Evolutionary conservation across 1,140 invertebrate species (phyloP).

Genomic region (Platorchestia sp.): DNA sequence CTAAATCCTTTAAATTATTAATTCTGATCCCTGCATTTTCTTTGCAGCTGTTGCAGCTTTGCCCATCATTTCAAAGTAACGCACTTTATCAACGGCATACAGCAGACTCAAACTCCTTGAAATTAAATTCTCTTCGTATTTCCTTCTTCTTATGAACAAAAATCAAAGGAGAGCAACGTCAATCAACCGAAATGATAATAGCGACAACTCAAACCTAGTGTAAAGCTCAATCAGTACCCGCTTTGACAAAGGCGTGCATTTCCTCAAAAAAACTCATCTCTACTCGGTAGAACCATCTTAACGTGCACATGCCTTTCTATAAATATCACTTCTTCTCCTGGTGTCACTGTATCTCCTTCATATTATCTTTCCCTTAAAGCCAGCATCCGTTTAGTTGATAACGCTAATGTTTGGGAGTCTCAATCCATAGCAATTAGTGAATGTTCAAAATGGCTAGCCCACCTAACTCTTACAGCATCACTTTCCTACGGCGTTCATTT

Average conservation of each 20-base stretch:
- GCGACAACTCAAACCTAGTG: background rate
- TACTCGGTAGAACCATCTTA: background rate
- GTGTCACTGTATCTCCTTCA: too few relatives aligned
- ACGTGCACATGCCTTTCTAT: background rate
- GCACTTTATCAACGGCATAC: background rate
- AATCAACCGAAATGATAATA: background rate
- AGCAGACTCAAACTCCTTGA: background rate
- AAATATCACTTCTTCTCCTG: background rate
- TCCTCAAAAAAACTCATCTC: background rate
- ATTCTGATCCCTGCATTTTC: background rate
- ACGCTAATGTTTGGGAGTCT: too few relatives aligned
- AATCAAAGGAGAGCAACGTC: background rate
- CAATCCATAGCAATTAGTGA: too few relatives aligned
- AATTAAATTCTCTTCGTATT: background rate
- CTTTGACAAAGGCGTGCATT: background rate
- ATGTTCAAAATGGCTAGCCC: too few relatives aligned
- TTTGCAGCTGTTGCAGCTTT: background rate
- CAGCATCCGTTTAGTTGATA: too few relatives aligned
- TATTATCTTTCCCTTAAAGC: too few relatives aligned
- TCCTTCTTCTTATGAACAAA: background rate
- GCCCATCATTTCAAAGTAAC: background rate
- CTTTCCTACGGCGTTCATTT: too few relatives aligned
- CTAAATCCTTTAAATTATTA: background rate
- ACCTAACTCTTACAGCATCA: too few relatives aligned
- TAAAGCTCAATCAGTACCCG: background rate